Conservation (phyloP, 2,888 invertebrate genomes). For the Helleia helle region DNA sequence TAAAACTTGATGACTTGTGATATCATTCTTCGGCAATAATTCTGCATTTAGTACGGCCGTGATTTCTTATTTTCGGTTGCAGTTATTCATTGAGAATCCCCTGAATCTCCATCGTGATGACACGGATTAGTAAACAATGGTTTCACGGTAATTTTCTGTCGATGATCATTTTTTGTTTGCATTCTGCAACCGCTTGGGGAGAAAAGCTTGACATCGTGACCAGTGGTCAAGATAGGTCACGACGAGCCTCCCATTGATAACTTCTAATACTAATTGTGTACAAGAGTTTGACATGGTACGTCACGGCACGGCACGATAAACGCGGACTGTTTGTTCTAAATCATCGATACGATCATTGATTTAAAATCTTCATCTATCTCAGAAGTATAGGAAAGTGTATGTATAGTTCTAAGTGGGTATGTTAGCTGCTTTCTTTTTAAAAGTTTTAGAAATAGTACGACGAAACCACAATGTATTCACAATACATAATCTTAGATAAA, state of each 20-base stretch:
- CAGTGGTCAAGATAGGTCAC: slow-evolving; percentile 50
- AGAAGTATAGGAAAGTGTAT: no score
- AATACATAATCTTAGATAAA: no score
- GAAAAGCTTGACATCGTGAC: slow-evolving; percentile 33
- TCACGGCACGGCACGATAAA: background rate
- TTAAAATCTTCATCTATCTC: no score
- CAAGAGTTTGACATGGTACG: background rate
- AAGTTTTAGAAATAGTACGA: no score
- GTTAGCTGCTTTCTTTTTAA: no score
- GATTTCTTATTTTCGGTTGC: slow-evolving; percentile 26
- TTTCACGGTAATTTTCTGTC: background rate
- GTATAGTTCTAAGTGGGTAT: no score
- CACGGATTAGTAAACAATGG: slow-evolving; percentile 7
- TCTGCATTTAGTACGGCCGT: background rate
- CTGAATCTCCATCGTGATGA: slow-evolving; percentile 5
- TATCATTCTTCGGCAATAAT: no score
- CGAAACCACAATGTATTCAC: no score
- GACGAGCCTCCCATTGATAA: slow-evolving; percentile 32
- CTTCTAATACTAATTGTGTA: background rate
- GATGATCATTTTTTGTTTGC: background rate
- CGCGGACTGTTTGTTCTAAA: no score
- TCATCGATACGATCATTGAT: no score
- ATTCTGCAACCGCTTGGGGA: background rate
- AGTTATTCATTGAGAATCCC: background rate
- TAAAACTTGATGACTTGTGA: no score